Base-by-base conservation (phyloP, 2,797 vertebrate species). In the Sebastiscus tertius region DNA sequence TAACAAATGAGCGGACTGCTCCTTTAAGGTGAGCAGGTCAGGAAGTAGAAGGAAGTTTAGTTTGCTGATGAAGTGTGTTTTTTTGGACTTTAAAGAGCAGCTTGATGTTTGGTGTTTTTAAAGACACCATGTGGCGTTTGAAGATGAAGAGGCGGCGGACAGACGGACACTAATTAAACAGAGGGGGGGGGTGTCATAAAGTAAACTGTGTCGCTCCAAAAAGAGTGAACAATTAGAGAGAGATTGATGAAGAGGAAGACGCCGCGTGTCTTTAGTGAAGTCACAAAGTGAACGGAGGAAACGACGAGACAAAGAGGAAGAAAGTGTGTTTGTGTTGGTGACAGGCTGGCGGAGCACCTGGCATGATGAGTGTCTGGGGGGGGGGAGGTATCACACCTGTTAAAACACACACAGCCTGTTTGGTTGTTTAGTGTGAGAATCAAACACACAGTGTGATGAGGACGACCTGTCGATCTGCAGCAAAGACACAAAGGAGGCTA, bases 91-190 rank as follows among this genome's bases (percentile, higher is more conserved):
- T 76, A 63, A 77, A 75, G 77, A 87, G 82, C 79, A 87, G 87
- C 81, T 82, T 84, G 87, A 81, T 79, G 77, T 83, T 77, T 64
- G 65, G 61, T 72, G 70, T 75, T 26, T 76, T 77, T 73, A 73
- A 78, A 89, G 79, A 66, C 65, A n/a, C 61, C 86, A 86, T 89
- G 88, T 89, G 89, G 69, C 49, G 87, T 88, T 81, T 87, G 87
- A 90, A 89, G 89, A 89, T 91, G 85, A 89, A 84, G 78, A 74
- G 63, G 31, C 69, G 14, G 56, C 12, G 36, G 87, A 86, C 89
- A 89, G 89, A 89, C 52, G 78, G 88, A 71, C 64, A 5, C 70
- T 87, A 61, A 88, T 89, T 88, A 85, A 69, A 79, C 36, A 46
- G 76, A 3, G 5, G 0, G 1, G 34, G 58, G 66, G 14, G 7